Base-by-base conservation (phyloP, 2,888 invertebrate species). In the Trissoscelio sp. region DNA sequence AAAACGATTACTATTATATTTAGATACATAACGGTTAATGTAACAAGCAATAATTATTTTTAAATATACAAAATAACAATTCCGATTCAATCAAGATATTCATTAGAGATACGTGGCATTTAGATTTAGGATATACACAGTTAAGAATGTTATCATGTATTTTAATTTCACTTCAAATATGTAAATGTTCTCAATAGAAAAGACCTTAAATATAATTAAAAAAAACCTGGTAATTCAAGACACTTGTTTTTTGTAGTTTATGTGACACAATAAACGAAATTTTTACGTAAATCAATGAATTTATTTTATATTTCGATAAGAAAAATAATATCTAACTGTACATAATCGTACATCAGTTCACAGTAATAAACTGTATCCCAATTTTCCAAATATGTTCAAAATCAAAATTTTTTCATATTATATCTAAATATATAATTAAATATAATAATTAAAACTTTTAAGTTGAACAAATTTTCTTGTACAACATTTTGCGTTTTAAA, bases 211-310 rank as follows among this genome's bases (percentile, higher is more conserved):
- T n/a, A 42, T 51, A 51, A 72, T 60, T 60, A n/a, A 72, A 42
- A 51, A 60, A 51, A 72, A 39, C 51, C n/a, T 58, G 60, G 60
- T 60, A 72, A 60, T 20, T 72, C 24, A 60, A 60, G 51, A 28
- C n/a, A 53, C 72, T 51, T 60, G 72, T 73, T 62, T 72, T 73
- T 73, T n/a, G 37, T 73, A 51, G 62, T 73, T 62, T 73, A 73
- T 53, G 72, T 73, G 72, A 60, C 60, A 72, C 70, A 48, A 37
- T 51, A 60, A 72, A 51, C 11, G 39, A 24, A 72, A 39, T n/a
- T 11, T n/a, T 42, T 20, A n/a, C 37, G 12, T 18, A 24, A 44
- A 34, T 18, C 3, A 3, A 14, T 12, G 44, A 73, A 62, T 62
- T 62, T 62, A 60, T 53, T 39, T 60, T 34, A 28, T 51, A 53